These are phyloP conservation scores for Turnix velox DNA, from an alignment of 2,113 vertebrate species.

Conservation along the genomic window DNA sequence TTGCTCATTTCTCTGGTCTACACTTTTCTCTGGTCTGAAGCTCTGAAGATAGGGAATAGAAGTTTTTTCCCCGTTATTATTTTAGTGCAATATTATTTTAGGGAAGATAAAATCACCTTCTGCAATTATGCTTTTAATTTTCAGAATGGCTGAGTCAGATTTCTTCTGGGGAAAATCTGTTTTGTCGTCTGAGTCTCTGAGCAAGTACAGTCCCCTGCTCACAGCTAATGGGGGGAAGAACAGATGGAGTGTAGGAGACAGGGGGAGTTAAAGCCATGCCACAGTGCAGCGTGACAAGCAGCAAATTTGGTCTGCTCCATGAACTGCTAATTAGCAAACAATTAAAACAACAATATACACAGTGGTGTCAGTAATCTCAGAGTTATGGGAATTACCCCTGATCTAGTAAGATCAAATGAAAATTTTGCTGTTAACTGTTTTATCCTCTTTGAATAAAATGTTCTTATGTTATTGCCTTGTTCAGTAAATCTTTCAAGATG, in stretches of 20 bases:
- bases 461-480: background rate
- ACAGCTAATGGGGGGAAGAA: background rate
- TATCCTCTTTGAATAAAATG: background rate
- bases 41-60: background rate
- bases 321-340: constrained; percentile 61
- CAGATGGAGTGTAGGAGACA: background rate
- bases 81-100: background rate
- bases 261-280: background rate
- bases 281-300: background rate
- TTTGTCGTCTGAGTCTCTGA: background rate
- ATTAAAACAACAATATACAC: constrained; percentile 46
- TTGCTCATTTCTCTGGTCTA: background rate
- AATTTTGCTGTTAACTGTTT: constrained; percentile 26
- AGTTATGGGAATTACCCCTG: constrained; percentile 1
- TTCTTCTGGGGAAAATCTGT: background rate
- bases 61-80: background rate
- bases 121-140: background rate
- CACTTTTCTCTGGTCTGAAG: background rate
- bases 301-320: constrained; percentile 31
- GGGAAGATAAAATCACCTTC: background rate
- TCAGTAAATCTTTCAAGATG: background rate
- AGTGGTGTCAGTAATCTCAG: constrained; percentile 25
- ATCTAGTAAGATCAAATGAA: constrained; percentile 6
- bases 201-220: background rate
- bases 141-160: background rate